Base-by-base conservation (phyloP, 2,888 invertebrate genomes). In the Strigamia maritima region DNA sequence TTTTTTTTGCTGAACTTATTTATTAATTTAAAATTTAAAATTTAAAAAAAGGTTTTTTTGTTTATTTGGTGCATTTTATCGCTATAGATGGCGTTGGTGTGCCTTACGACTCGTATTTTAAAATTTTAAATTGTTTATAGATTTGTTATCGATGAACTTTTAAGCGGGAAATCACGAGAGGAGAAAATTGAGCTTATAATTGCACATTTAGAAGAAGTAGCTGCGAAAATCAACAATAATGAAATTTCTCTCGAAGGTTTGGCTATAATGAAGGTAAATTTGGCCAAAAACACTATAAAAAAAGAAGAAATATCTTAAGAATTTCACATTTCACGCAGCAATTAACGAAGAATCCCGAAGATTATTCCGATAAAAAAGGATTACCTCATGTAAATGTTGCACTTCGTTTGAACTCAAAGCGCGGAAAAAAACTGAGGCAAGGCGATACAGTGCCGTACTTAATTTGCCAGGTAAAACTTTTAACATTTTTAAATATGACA, bases 391-490 rank as follows among this genome's bases (percentile, higher is more conserved):
- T 98, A 0, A 92, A 92, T 84, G 94, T 96, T n/a, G 98, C 98
- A 0, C 84, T 95, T 79, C 89, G 98, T 82, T 89, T 95, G 83
- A 99, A 99, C 86, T 86, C 86, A 28, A 90, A 91, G 84, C 91
- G 91, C 70, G 90, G 90, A 78, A 94, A 94, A 83, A 91, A 95
- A 82, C 92, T 96, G 84, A 92, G 93, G 84, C 93, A 93, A 83
- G 98, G 98, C 0, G 99, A 99, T 85, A 95, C 96, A 54, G 94
- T 99, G 1, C 91, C 95, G 14, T 99, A 98, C 85, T 90, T 99
- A 1, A 94, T 99, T 84, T 99, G 99, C 86, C 90, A 93, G 86
- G 90, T 88, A 79, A 82, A 83, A 80, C 19, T 16, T 8, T 22
- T 12, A 74, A 74, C 6, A 75, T 31, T 75, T 26, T 24, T 70